Percentiles rank a stretch among this genome's conserved stretches.
phyloP scores from a whole-genome alignment of 2,888 invertebrate species.

The Nephrotoma appendiculata region DNA sequence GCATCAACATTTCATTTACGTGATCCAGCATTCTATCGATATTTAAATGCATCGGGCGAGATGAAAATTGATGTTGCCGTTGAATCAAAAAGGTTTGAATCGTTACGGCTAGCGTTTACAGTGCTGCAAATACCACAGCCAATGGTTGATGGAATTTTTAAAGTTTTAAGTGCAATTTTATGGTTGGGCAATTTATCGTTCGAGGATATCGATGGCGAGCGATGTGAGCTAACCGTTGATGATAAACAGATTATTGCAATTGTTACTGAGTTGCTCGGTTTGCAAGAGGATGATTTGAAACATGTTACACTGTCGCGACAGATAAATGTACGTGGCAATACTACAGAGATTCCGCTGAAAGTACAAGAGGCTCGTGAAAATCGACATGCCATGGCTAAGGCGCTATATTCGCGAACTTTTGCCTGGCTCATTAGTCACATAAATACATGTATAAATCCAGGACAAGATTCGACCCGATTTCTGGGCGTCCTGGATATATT shows the following conservation, averaged over 20 bases:
- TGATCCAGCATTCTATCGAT: slow-evolving; percentile 63
- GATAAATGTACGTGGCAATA: slow-evolving; percentile 85
- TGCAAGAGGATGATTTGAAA: slow-evolving; percentile 57
- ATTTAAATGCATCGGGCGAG: slow-evolving; percentile 68
- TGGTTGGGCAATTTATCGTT: slow-evolving; percentile 84
- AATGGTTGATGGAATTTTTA: slow-evolving; percentile 80
- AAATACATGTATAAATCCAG: slow-evolving; percentile 82
- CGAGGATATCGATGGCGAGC: slow-evolving; percentile 77
- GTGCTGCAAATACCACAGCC: slow-evolving; percentile 73
- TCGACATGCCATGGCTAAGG: slow-evolving; percentile 86
- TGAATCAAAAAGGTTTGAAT: slow-evolving; percentile 62
- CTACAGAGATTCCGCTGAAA: slow-evolving; percentile 81
- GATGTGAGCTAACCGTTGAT: slow-evolving; percentile 56
- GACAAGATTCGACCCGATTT: slow-evolving; percentile 60
- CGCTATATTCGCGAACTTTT: slow-evolving; percentile 77
- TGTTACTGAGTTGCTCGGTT: slow-evolving; percentile 57
- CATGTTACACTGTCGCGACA: slow-evolving; percentile 64
- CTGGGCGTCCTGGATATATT: slow-evolving; percentile 86
- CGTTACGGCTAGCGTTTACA: slow-evolving; percentile 74
- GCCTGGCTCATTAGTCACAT: slow-evolving; percentile 88
- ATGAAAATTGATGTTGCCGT: slow-evolving; percentile 47
- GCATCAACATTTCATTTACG: slow-evolving; percentile 57
- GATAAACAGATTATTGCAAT: slow-evolving; percentile 58
- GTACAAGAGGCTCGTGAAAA: slow-evolving; percentile 82
- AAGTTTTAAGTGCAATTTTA: slow-evolving; percentile 73